phyloP scores from a whole-genome alignment of 2,888 invertebrate species.

The Patella ulyssiponensis region DNA sequence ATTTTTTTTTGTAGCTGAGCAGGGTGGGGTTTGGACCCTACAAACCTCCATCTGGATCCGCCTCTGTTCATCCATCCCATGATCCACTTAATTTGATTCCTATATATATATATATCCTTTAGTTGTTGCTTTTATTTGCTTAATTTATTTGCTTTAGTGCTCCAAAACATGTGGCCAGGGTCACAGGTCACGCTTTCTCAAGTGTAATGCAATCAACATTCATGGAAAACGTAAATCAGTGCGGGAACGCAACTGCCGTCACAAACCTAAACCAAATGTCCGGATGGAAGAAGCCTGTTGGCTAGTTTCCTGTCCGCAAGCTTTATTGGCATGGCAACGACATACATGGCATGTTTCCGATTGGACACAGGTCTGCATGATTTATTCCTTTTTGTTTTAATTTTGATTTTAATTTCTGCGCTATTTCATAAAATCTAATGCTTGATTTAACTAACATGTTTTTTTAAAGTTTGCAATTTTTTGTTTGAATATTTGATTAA shows the following conservation, averaged over 20 bases:
- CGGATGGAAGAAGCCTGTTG: slow-evolving; percentile 45
- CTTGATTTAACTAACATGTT: no score
- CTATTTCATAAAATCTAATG: no score
- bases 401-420: no score
- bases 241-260: slow-evolving; percentile 38
- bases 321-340: slow-evolving; percentile 23
- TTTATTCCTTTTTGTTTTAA: background rate
- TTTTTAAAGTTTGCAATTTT: no score
- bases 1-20: no score
- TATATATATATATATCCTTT: background rate
- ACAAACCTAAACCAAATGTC: slow-evolving; percentile 43
- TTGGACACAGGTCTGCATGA: slow-evolving; percentile 52
- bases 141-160: slow-evolving; percentile 51
- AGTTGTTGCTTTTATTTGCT: slow-evolving; percentile 26
- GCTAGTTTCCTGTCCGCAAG: slow-evolving; percentile 43
- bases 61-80: no score
- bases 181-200: slow-evolving; percentile 44
- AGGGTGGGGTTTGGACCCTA: no score
- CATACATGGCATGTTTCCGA: slow-evolving; percentile 42
- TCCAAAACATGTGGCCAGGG: slow-evolving; percentile 57
- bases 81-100: background rate
- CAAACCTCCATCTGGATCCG: no score
- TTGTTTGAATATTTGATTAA: no score
- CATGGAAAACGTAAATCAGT: slow-evolving; percentile 38
- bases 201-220: slow-evolving; percentile 43